Conservation (phyloP, 2,888 invertebrate genomes). For the Buathra laborator region DNA sequence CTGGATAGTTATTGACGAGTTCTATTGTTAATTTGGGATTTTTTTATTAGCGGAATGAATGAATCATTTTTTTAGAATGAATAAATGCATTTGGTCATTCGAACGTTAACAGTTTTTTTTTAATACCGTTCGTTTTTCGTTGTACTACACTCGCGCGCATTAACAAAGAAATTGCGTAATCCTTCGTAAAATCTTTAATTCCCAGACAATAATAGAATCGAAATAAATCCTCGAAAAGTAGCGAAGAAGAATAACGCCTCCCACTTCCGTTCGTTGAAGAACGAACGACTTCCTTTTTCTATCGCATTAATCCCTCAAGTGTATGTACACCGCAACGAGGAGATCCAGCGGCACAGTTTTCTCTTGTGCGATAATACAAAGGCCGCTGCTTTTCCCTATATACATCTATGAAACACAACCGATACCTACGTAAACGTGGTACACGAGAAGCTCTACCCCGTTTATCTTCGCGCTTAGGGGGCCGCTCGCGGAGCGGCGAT, state of each 20-base stretch:
- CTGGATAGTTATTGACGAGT: no score
- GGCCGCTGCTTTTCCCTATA: conserved; percentile 27
- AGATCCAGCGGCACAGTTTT: conserved; percentile 27
- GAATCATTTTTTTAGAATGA: no score
- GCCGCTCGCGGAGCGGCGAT: conserved; percentile 31
- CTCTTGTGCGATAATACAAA: conserved; percentile 49
- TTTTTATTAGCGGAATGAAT: no score
- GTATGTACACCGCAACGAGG: conserved; percentile 2
- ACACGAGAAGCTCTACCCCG: conserved; percentile 22
- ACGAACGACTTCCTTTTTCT: conserved; percentile 16
- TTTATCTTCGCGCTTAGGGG: conserved; percentile 55
- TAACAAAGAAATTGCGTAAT: background rate
- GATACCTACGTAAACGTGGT: conserved; percentile 32
- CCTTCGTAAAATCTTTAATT: background rate
- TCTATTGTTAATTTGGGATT: no score
- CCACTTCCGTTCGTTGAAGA: conserved; percentile 1
- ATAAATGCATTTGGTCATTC: no score
- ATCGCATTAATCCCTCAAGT: conserved; percentile 32
- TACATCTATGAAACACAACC: conserved; percentile 25
- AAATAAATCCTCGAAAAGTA: conserved; percentile 21
- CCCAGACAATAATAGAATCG: background rate
- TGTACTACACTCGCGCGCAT: background rate
- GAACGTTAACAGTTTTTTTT: no score
- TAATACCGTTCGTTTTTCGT: no score
- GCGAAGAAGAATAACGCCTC: background rate